phyloP scores from a whole-genome alignment of 2,888 invertebrate genomes.

The Lochmaea crataegi region DNA sequence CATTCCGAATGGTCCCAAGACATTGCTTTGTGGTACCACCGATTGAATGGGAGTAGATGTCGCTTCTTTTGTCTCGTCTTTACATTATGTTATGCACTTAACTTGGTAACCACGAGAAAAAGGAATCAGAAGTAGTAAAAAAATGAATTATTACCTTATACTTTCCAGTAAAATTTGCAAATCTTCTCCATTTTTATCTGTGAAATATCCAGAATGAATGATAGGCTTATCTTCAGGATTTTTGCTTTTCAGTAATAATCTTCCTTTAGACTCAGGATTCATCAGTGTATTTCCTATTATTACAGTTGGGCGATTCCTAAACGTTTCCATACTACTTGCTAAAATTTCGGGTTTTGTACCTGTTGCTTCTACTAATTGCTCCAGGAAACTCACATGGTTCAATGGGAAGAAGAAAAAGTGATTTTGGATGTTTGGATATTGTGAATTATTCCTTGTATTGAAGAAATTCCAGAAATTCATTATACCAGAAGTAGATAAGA shows the following conservation, averaged over 20 bases:
- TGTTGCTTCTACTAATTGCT: conserved; percentile 69
- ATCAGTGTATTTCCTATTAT: conserved; percentile 65
- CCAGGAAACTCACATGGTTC: conserved; percentile 43
- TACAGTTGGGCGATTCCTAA: conserved; percentile 67
- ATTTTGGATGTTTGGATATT: conserved; percentile 68
- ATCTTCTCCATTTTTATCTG: conserved; percentile 76
- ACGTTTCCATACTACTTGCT: conserved; percentile 77
- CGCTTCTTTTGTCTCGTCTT: too few species aligned
- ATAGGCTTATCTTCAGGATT: conserved; percentile 80
- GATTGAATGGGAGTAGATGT: too few species aligned
- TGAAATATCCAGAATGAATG: conserved; percentile 89
- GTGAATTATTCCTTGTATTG: conserved; percentile 63
- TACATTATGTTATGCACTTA: too few species aligned
- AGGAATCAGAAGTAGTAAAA: too few species aligned
- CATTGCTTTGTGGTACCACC: too few species aligned
- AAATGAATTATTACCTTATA: conserved; percentile 76
- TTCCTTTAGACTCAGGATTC: conserved; percentile 79
- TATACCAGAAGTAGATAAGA: conserved; percentile 65
- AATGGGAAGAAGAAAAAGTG: conserved; percentile 57
- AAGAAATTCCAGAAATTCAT: conserved; percentile 66
- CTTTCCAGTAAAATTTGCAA: conserved; percentile 72
- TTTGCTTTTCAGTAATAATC: conserved; percentile 73
- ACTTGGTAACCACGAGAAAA: too few species aligned
- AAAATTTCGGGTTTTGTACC: conserved; percentile 76
- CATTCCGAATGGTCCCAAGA: too few species aligned